phyloP scores from a whole-genome alignment of 2,797 vertebrate genomes.

The Aratinga solstitialis region DNA sequence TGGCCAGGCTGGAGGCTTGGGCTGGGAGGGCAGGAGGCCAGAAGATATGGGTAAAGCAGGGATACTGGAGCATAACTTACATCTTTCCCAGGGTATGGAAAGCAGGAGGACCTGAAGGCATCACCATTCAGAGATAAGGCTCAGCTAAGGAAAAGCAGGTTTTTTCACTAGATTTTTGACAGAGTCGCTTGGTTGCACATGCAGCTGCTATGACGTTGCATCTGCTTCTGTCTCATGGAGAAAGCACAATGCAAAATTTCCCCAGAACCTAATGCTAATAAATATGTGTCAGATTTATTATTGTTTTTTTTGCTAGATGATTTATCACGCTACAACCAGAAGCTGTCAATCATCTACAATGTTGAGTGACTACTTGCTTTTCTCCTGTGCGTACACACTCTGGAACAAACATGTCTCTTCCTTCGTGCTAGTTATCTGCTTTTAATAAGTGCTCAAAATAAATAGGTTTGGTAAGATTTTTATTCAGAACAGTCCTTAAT shows the following conservation, averaged over 20 bases:
- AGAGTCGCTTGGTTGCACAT: background rate
- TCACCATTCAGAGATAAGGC: background rate
- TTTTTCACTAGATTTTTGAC: background rate
- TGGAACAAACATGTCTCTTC: background rate
- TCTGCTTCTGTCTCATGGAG: background rate
- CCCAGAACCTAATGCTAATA: background rate
- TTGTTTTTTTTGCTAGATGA: background rate
- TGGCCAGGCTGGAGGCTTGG: accelerated
- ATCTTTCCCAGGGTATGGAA: background rate
- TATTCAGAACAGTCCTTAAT: background rate
- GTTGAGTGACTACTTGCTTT: background rate
- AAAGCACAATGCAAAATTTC: background rate
- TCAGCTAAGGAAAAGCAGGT: background rate
- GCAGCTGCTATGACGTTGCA: background rate
- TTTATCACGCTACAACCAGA: background rate
- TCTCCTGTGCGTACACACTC: background rate
- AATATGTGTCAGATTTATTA: background rate
- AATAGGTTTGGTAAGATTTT: background rate
- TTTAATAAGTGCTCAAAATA: background rate
- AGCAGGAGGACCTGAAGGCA: background rate
- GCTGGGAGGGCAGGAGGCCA: background rate
- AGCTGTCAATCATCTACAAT: background rate
- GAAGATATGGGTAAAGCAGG: background rate
- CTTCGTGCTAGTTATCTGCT: background rate
- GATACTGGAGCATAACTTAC: background rate